Base-by-base conservation (phyloP, 53 echinoderm and acorn worm species). In the Actinopyga echinites region DNA sequence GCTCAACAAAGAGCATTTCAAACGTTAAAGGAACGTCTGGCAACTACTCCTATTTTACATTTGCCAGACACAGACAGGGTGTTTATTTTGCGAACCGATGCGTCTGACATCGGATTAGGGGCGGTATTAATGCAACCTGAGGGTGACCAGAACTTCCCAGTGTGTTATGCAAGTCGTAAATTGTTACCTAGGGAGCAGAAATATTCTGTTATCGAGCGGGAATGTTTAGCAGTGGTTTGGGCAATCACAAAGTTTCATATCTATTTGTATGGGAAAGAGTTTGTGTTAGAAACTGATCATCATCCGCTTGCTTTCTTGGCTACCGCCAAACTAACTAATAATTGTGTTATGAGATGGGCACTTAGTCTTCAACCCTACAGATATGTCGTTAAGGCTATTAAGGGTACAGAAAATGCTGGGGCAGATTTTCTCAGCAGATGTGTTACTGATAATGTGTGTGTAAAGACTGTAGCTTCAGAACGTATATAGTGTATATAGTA, bases 351-450 rank as follows among this genome's bases (percentile, higher is more conserved):
- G 40, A 40, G 40, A n/a, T 74, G 60, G 75, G 85, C 75, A 22
- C 20, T 85, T 8, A 74, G 73, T 19, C 65, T 84, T 25, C 74
- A 84, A 62, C 85, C 74, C 8, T 84, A 84, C 59, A 69, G 37
- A 36, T 85, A 74, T 54, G 32, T 66, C 23, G 83, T 82, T 13
- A 31, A 42, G 34, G 85, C 85, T 34, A 75, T 85, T 1, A 85
- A 85, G 33, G 75, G 85, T 2, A 54, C 74, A 32, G 85, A 85
- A n/a, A 85, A 85, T 56, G n/a, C 57, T 6, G 75, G 85, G 12
- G 74, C 75, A 33, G 85, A 85, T 65, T 85, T 73, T 44, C 69
- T 71, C 8, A 80, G 58, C 11, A 15, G 62, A 17, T 44, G 8
- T 44, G 24, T 60, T 60, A 60, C 12, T 60, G 30, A 29, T 13